phyloP scores from a whole-genome alignment of 2,113 vertebrate genomes.

The Orycteropus afer region DNA sequence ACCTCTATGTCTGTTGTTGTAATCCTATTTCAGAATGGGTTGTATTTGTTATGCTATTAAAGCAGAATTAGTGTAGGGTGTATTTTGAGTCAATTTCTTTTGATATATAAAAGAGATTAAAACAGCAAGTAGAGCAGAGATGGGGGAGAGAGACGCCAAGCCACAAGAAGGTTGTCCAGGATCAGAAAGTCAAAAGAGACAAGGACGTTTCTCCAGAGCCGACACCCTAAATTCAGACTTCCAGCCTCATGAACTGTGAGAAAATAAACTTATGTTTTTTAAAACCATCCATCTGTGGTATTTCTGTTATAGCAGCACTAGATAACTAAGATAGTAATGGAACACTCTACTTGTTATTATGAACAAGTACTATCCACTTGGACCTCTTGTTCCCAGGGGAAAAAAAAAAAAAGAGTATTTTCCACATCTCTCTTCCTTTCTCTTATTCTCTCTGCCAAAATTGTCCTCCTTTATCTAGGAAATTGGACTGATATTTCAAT shows the following conservation, averaged over 20 bases:
- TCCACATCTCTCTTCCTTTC: background rate
- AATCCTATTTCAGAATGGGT: background rate
- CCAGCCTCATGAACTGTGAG: too few species aligned
- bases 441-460: background rate
- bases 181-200: too few species aligned
- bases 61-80: background rate
- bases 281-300: background rate
- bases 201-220: too few species aligned
- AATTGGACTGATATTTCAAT: background rate
- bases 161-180: too few species aligned
- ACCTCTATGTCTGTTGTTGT: background rate
- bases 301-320: background rate
- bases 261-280: too few species aligned
- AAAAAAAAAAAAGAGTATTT: background rate
- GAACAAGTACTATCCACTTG: background rate
- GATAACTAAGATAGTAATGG: background rate
- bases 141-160: too few species aligned
- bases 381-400: background rate
- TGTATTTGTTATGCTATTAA: background rate
- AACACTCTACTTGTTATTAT: background rate
- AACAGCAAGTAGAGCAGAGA: background rate
- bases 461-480: background rate
- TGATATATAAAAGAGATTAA: background rate
- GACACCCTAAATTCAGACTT: too few species aligned
- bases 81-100: background rate